Base-by-base conservation (phyloP, 2,797 vertebrate species). In the Chrysocyon brachyurus region DNA sequence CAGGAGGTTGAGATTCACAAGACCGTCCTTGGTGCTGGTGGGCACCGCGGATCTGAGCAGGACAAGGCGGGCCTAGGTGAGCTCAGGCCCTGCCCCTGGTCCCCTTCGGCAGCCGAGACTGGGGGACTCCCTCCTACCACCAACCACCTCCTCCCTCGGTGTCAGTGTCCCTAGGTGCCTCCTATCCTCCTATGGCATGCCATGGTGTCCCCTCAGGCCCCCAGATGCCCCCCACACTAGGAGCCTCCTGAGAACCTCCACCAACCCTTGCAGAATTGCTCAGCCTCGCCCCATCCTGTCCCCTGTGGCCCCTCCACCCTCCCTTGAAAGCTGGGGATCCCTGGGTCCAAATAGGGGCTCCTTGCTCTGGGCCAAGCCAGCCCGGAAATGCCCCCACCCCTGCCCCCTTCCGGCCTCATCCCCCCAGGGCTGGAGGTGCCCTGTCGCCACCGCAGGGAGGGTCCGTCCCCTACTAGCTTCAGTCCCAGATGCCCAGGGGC, bases 101-200 rank as follows among this genome's bases (percentile, higher is more conserved):
- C 11, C 31, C 28, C 9, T 21, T 7, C n/a, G n/a, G n/a, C 19
- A 3, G 0, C 16, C 9, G n/a, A 40, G 19, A 11, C 12, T 21
- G 84, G 40, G 40, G 52, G 26, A 1, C 33, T 10, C 12, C 0
- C 14, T 5, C 2, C 5, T 49, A 1, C 49, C 73, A 46, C 31
- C 5, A 26, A 5, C 16, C 24, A 15, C 12, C 2, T 0, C 12
- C 2, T 0, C 26, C 4, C 28, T 12, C 16, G 1, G 0, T 5
- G 28, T 2, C 16, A 1, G 31, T 0, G 1, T 6, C 7, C 3
- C 9, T 0, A 1, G 2, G 2, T 6, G 8, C 26, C 40, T 26
- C 22, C 49, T 61, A n/a, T 22, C 33, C 49, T 21, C 12, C 2
- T 15, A 5, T 12, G 52, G 28, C 26, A 9, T 28, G 72, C 40